Evolutionary conservation across 2,797 vertebrate species (phyloP).

Genomic region (Gadopsis marmoratus): DNA sequence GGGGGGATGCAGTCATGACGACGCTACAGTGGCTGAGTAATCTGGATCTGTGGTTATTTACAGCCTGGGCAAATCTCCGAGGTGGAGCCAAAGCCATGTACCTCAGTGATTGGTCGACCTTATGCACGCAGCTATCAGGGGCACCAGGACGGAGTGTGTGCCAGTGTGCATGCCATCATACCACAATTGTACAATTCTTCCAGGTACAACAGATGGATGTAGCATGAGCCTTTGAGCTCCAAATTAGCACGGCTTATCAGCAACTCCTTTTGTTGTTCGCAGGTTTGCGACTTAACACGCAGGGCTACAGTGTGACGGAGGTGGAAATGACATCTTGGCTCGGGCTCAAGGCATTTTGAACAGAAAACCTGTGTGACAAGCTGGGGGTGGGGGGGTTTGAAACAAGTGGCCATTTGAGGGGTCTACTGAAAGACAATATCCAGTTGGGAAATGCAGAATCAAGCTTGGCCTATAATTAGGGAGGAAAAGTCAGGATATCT

Average conservation of each 20-base stretch:
- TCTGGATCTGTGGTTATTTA: constrained; percentile 85
- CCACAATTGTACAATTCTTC: neutral
- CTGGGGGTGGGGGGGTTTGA: too few species aligned
- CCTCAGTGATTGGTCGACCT: neutral
- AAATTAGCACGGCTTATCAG: constrained; percentile 66
- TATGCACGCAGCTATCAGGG: neutral
- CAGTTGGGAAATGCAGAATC: too few species aligned
- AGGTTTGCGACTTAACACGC: constrained; percentile 19
- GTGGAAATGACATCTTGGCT: neutral
- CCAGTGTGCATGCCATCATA: neutral
- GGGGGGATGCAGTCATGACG: constrained; percentile 51
- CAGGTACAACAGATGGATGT: constrained; percentile 64
- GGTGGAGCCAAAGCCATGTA: constrained; percentile 12
- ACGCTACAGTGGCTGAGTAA: constrained; percentile 74
- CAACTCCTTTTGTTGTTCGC: constrained; percentile 11
- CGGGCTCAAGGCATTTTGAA: too few species aligned
- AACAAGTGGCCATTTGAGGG: too few species aligned
- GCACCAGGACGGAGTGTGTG: neutral
- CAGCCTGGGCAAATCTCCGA: constrained; percentile 77
- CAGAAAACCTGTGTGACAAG: too few species aligned
- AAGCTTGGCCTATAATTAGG: too few species aligned
- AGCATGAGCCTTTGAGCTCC: constrained; percentile 60
- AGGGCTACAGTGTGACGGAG: neutral
- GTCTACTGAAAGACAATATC: too few species aligned
- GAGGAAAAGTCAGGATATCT: too few species aligned